Conservation (phyloP, 2,113 vertebrate species). For the Hipposideros armiger region DNA sequence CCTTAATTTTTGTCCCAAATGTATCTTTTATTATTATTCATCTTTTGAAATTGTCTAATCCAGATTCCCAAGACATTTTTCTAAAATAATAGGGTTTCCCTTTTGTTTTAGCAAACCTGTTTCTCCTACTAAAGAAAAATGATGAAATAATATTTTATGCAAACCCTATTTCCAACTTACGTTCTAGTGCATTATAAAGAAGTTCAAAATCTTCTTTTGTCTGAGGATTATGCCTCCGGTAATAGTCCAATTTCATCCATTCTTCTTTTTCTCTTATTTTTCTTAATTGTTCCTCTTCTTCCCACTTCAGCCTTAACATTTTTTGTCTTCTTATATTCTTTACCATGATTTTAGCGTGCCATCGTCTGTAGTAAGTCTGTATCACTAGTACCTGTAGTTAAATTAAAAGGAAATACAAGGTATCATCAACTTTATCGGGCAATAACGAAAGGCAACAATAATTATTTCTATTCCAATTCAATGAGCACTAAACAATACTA, state of each 20-base stretch:
- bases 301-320: constrained; percentile 87
- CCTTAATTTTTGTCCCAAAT: constrained; percentile 43
- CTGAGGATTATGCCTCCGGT: constrained; percentile 91
- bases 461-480: not conserved
- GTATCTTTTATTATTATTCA: not conserved
- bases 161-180: constrained; percentile 86
- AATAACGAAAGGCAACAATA: not conserved
- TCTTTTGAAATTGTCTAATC: constrained; percentile 25
- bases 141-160: constrained; percentile 4
- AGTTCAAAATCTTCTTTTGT: constrained; percentile 93
- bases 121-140: not conserved
- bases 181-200: constrained; percentile 92
- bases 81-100: constrained; percentile 1
- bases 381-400: constrained; percentile 90
- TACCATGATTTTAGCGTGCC: constrained; percentile 89
- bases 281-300: constrained; percentile 87
- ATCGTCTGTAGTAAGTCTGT: constrained; percentile 91
- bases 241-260: constrained; percentile 86
- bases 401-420: constrained; percentile 63
- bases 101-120: constrained; percentile 4
- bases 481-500: not conserved
- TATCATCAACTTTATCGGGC: not conserved
- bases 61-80: not conserved
- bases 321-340: constrained; percentile 86
- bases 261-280: constrained; percentile 89